phyloP scores from a whole-genome alignment of 2,797 vertebrate species.

The Capromys pilorides region DNA sequence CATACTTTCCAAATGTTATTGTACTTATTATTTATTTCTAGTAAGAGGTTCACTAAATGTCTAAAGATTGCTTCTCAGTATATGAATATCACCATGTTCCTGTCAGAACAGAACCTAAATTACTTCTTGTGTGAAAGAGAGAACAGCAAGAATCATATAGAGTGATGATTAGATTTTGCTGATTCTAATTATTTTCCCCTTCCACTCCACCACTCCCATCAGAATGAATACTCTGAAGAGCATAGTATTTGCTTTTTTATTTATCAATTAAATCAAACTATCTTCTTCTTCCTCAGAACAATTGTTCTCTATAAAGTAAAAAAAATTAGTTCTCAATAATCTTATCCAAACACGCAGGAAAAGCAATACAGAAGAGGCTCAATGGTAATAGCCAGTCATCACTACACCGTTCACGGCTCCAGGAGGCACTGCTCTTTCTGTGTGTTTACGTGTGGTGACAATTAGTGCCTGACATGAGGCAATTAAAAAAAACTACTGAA shows the following conservation, averaged over 20 bases:
- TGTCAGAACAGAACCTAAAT: conserved; percentile 68
- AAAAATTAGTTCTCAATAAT: background rate
- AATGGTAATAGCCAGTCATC: background rate
- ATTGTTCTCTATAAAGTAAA: background rate
- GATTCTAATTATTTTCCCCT: conserved; percentile 53
- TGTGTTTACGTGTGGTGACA: background rate
- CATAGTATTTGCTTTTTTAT: conserved; percentile 30
- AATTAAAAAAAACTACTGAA: background rate
- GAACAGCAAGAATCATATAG: conserved; percentile 8
- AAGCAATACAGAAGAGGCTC: background rate
- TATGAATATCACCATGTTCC: conserved; percentile 30
- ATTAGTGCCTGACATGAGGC: background rate
- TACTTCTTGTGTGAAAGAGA: conserved; percentile 28
- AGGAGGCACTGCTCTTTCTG: background rate
- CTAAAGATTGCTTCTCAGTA: conserved; percentile 29
- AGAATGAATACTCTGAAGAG: background rate
- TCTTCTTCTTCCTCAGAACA: background rate
- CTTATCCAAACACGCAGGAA: background rate
- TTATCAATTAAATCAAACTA: background rate
- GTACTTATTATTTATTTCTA: conserved; percentile 6
- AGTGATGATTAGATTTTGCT: conserved; percentile 62
- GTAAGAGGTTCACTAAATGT: conserved; percentile 42
- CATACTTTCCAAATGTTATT: conserved; percentile 14
- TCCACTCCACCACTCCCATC: background rate
- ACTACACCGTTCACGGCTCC: background rate